Evolutionary conservation across 1,140 invertebrate species (phyloP).

Genomic region (Thaumatotibia leucotreta): DNA sequence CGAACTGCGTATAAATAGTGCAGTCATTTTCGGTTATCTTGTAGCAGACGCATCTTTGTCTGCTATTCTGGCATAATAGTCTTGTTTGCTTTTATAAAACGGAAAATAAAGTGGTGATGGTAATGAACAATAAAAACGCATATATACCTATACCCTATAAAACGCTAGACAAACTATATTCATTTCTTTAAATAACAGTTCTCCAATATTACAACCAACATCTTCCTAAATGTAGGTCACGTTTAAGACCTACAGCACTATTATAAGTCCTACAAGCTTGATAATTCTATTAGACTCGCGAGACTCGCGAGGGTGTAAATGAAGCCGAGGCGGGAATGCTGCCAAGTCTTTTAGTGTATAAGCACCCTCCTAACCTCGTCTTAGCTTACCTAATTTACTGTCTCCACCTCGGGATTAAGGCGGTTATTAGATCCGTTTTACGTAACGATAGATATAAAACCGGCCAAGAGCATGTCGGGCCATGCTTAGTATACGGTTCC

Average conservation of each 20-base stretch:
- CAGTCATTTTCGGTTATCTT: no score
- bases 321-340: neutral
- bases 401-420: neutral
- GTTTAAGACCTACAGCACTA: neutral
- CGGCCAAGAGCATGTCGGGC: no score
- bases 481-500: no score
- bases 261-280: neutral
- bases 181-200: neutral
- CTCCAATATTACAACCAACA: neutral
- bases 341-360: constrained; percentile 6
- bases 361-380: constrained; percentile 1
- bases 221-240: neutral
- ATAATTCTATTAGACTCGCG: constrained; percentile 4
- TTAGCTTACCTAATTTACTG: neutral
- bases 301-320: neutral
- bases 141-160: no score
- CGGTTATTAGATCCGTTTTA: neutral
- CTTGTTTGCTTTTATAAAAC: no score
- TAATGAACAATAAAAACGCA: no score
- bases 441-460: neutral
- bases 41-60: no score
- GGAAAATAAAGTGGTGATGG: no score
- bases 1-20: no score
- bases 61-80: no score
- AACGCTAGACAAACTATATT: no score